phyloP scores from a whole-genome alignment of 2,797 vertebrate species.

The Pteropus rufus region DNA sequence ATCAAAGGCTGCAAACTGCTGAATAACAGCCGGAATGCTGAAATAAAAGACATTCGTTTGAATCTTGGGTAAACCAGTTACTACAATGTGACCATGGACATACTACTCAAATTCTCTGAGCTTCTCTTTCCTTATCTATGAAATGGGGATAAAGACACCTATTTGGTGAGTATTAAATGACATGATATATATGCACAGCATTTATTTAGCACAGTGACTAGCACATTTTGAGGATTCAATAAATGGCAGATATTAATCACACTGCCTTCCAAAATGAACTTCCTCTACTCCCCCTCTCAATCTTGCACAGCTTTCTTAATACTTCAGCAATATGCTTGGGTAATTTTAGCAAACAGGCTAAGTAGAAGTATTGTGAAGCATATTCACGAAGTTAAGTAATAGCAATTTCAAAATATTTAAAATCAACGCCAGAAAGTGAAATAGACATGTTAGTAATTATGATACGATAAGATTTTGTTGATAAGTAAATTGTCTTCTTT shows the following conservation, averaged over 20 bases:
- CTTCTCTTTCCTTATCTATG: not conserved
- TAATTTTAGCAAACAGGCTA: slow-evolving; percentile 23
- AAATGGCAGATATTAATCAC: slow-evolving; percentile 29
- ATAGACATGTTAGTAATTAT: slow-evolving; percentile 51
- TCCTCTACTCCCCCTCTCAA: not conserved
- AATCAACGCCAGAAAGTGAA: slow-evolving; percentile 30
- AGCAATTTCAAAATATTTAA: slow-evolving; percentile 54
- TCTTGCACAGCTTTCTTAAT: not conserved
- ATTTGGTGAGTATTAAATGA: not conserved
- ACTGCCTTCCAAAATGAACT: slow-evolving; percentile 7
- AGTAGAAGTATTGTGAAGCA: not conserved
- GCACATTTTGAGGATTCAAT: not conserved
- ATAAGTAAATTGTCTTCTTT: slow-evolving; percentile 58
- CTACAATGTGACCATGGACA: not conserved
- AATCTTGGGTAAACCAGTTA: not conserved
- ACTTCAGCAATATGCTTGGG: not conserved
- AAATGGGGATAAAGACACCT: slow-evolving; percentile 14
- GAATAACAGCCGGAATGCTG: not conserved
- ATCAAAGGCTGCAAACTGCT: not conserved
- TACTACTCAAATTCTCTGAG: not conserved
- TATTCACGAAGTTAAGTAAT: slow-evolving; percentile 7
- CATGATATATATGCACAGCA: not conserved
- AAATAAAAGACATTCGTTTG: not conserved
- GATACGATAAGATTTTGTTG: slow-evolving; percentile 51
- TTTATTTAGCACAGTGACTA: not conserved